Base-by-base conservation (phyloP, 2,113 vertebrate genomes). In the Seriola quinqueradiata region DNA sequence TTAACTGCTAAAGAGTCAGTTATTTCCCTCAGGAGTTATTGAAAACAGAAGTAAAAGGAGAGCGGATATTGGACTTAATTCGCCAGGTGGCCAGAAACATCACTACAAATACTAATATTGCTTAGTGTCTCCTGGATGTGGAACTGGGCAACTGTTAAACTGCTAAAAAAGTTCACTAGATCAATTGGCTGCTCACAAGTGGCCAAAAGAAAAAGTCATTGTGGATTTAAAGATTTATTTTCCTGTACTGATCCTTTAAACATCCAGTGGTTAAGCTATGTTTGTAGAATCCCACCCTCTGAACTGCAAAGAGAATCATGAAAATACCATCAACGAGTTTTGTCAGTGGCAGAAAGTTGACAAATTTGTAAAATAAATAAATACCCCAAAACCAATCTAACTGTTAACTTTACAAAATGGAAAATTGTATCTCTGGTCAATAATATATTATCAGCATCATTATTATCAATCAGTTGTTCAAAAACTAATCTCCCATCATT, bases 391-490 rank as follows among this genome's bases (percentile, higher is more conserved):
- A 64, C 21, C 28, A 54, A 34, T 21, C 25, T 1, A 17, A 14
- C 1, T 40, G 23, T 21, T 21, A 32, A 77, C 60, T 42, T 46
- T 14, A 52, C 32, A 19, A 65, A 81, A 55, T 46, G 10, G 10
- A 42, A 50, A 52, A 60, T 32, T 13, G 5, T 44, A 36, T 60
- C 1, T 25, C 10, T 2, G 1, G 21, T 75, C 28, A 57, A n/a
- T 66, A 42, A 71, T 61, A 38, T 50, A 25, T 75, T n/a, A 74
- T 21, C 50, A 60, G 52, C 55, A 28, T 38, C 63, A 64, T 82
- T 54, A 63, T 54, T 46, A 32, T 74, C 55, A 76, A 6, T 61
- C 14, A 32, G 25, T 63, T 75, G 68, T 59, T 76, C 42, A 70
- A 58, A 67, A 52, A 59, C 75, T 75, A 32, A 3, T 19, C 25